A percentile compares a stretch with the other conserved stretches of the same genome.
Evolutionary conservation across 2,113 vertebrate species (phyloP).

Genomic region (Athene noctua): DNA sequence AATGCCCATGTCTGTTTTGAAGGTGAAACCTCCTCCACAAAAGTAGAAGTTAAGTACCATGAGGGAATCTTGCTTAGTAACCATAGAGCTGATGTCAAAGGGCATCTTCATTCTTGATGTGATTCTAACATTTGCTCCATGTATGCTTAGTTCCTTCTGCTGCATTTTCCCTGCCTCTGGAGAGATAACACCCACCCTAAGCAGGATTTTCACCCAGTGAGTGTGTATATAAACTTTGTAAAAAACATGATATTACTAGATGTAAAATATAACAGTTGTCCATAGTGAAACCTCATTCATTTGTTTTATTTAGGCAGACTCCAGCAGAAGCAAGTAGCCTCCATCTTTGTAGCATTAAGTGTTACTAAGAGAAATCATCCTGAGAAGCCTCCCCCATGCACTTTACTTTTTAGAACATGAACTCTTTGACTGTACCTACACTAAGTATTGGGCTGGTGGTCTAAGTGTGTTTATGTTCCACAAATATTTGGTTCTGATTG

Average conservation of each 20-base stretch:
- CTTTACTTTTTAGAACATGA: neutral
- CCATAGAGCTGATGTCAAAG: neutral
- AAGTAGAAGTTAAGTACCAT: neutral
- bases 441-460: neutral
- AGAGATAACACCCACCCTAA: accelerated
- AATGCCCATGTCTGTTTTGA: neutral
- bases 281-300: neutral
- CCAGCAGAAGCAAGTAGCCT: neutral
- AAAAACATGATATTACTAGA: neutral
- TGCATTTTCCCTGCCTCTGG: neutral
- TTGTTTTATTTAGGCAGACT: neutral
- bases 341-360: neutral
- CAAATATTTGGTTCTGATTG: neutral
- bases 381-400: neutral
- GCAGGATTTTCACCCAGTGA: neutral
- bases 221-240: neutral
- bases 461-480: neutral
- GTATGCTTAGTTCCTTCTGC: neutral
- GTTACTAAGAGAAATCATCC: neutral
- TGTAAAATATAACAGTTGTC: neutral
- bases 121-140: neutral
- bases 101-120: neutral
- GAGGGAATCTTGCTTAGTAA: neutral
- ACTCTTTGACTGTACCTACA: neutral
- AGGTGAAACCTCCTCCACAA: neutral